Base-by-base conservation (phyloP, 1,140 invertebrate species). In the Bicyclus anynana region DNA sequence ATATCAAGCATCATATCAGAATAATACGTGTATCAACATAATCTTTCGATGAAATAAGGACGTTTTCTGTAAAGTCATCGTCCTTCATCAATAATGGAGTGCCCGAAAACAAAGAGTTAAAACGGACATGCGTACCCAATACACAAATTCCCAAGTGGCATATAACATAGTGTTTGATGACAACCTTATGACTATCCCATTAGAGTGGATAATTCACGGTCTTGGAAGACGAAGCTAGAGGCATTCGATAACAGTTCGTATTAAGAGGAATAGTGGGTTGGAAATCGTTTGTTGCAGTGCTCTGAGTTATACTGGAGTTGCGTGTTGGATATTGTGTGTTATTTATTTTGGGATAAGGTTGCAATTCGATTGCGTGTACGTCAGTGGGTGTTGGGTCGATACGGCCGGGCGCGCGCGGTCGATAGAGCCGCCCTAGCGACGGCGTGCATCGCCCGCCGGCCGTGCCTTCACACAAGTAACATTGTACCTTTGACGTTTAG, bases 181-280 rank as follows among this genome's bases (percentile, higher is more conserved):
- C 69, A 71, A 67, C 77, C 76, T 84, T 86, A 85, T 73, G 72
- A 70, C 77, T 73, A 72, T 65, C 46, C 40, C 40, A 53, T 77
- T 85, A 86, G 64, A 83, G 80, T 65, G 60, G 67, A 86, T 75
- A 84, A 82, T 88, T 77, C 80, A 74, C 79, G 79, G 69, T 64
- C 67, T 47, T 63, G 59, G 38, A 71, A 74, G 72, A 71, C 63
- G 57, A 46, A 66, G 47, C 29, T 46, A 48, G 16, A 47, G 53
- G 37, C 67, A 65, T 67, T 71, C 69, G 62, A 86, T 72, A 81
- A 59, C 64, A 62, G 63, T 53, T 75, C 74, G 60, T 84, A 59
- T 53, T 68, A 63, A 74, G 68, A 66, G 29, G 63, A 72, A 67
- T 73, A 70, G 81, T 88, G 69, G 61, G 83, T 84, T 75, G 55